Base-by-base conservation (phyloP, 2,888 invertebrate species). In the Arrhopalites spinosus region DNA sequence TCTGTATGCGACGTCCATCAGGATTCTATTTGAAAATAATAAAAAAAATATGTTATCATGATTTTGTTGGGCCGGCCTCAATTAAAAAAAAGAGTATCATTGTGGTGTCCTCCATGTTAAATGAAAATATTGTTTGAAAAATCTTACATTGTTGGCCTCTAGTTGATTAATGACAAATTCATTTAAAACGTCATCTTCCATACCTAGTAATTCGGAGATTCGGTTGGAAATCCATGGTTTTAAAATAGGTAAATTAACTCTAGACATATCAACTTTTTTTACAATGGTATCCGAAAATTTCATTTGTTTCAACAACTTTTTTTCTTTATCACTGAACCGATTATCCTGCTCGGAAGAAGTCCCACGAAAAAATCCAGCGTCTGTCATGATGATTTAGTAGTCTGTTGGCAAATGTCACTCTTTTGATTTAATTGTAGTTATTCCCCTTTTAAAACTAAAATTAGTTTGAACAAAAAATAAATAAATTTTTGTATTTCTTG, bases 181-280 rank as follows among this genome's bases (percentile, higher is more conserved):
- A 80, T 97, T 94, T 82, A 99, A 93, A 56, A 99, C 99, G 87
- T 99, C 99, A 86, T 99, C 99, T 87, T 99, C 99, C 87, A 98
- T 94, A 83, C 96, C 95, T 73, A 99, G 89, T 77, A 98, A 92
- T 85, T 98, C 96, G 1, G 96, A 98, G 77, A 99, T 92, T 87
- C 96, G 94, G 85, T 94, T 92, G 36, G 96, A 94, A 85, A 99
- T 99, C 99, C 99, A 99, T 80, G 99, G 99, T 85, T 98, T 97
- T 84, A 99, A 89, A 63, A 96, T 95, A 85, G 99, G 98, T 84
- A 99, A 87, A 86, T 99, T 98, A 77, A 99, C 95, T 88, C 98
- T 98, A 72, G 93, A 92, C 95, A 98, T 96, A 86, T 99, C 98
- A 86, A 99, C 94, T 90, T 96, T 95, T 86, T 93, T 94, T 81